Evolutionary conservation across 64 coral and sea anemone genomes (phyloP).

Genomic region (Astreopora myriophthalma): DNA sequence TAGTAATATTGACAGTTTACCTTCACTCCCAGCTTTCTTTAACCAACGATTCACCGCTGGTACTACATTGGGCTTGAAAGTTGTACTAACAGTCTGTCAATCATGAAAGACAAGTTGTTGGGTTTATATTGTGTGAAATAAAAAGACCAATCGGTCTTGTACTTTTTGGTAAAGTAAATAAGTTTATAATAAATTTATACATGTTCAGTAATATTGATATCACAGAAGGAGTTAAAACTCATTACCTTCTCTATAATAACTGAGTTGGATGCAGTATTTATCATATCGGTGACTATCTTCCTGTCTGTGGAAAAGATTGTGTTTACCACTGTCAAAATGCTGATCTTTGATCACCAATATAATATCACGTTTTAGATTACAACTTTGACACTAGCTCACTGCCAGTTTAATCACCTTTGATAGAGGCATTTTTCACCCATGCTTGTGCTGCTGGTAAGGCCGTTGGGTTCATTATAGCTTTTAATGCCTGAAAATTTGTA

Average conservation of each 20-base stretch:
- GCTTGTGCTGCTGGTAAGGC: constrained; percentile 75
- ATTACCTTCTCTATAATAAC: background rate
- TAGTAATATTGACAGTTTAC: background rate
- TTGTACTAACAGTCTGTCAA: constrained; percentile 76
- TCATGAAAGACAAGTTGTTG: background rate
- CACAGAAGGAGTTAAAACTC: background rate
- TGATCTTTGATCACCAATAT: too few relatives aligned
- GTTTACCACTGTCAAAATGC: too few relatives aligned
- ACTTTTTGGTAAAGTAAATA: too few relatives aligned
- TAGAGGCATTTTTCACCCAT: constrained; percentile 76
- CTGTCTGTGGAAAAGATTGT: constrained; percentile 7
- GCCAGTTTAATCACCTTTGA: constrained; percentile 51
- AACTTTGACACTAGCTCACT: background rate
- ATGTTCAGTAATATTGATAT: too few relatives aligned
- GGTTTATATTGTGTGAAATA: too few relatives aligned
- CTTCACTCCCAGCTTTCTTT: constrained; percentile 92
- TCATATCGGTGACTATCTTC: background rate
- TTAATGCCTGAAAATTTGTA: constrained; percentile 52
- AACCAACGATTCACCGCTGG: constrained; percentile 92
- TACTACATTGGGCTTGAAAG: constrained; percentile 86
- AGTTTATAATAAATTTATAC: too few relatives aligned
- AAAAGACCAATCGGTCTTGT: too few relatives aligned
- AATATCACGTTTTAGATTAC: too few relatives aligned
- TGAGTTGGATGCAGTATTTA: background rate
- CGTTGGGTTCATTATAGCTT: constrained; percentile 69